Evolutionary conservation across 1,140 invertebrate species (phyloP).

Genomic region (Lineus longissimus): DNA sequence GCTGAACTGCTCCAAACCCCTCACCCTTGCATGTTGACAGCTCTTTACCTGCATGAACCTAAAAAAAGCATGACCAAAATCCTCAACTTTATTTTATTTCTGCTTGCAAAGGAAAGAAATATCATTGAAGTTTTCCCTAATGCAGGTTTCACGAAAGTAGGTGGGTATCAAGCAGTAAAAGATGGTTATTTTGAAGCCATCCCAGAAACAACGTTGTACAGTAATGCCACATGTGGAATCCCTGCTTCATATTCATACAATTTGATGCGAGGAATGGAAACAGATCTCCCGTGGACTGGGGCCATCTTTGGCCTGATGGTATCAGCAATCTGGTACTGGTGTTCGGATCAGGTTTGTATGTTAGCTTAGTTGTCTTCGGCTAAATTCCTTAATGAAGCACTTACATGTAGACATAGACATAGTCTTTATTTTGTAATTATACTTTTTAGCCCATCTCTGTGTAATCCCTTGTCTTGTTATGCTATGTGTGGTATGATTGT

Average conservation of each 20-base stretch:
- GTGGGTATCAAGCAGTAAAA: not conserved
- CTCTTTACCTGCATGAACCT: too few species aligned
- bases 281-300: constrained; percentile 54
- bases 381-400: not conserved
- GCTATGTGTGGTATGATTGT: too few species aligned
- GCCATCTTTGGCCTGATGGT: constrained; percentile 54
- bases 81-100: too few species aligned
- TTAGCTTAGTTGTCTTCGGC: too few species aligned
- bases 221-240: constrained; percentile 3
- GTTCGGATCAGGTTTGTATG: constrained; percentile 53
- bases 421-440: too few species aligned
- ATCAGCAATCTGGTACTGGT: constrained; percentile 58
- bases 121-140: not conserved
- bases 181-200: not conserved
- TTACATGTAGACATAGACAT: too few species aligned
- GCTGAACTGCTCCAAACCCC: too few species aligned
- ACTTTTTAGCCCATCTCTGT: not conserved
- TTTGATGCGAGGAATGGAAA: constrained; percentile 38
- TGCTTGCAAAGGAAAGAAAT: too few species aligned
- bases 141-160: constrained; percentile 6
- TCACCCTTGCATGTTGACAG: too few species aligned
- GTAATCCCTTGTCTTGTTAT: too few species aligned
- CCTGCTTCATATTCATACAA: constrained; percentile 46
- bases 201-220: not conserved
- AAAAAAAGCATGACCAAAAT: too few species aligned